Evolutionary conservation across 2,888 invertebrate genomes (phyloP), one percentile per base, ranked within the genome.

Genomic region (Caenorhabditis drosophilae): DNA sequence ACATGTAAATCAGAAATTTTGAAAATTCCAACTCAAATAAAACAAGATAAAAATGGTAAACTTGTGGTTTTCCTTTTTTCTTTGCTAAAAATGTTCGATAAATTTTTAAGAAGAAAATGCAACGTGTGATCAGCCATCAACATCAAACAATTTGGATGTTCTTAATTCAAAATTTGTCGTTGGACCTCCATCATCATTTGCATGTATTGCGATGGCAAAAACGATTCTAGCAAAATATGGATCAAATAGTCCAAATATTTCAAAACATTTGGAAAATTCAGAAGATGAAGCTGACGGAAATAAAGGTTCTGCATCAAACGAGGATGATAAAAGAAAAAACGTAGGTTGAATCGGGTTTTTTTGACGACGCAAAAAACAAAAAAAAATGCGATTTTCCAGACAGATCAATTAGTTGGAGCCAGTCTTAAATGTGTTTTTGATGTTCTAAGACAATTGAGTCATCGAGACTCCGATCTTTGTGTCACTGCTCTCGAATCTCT

Each of bases 371-470:
- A 7, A 22, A 40, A 40, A 40, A 40, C 12, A 31, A 6, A 40
- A 40, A 6, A 20, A 6, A 18, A 42, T 42, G 23, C 6, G 26
- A 26, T 41, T 46, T 58, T 62, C 11, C 67, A 74, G 73, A 49
- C 61, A 1, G 70, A 74, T 23, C 70, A 71, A 45, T 45, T 81
- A n/a, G 86, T 87, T 50, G 85, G 85, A 4, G 82, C 87, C 47
- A 87, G 87, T 4, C 78, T 87, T 40, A 84, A 84, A 61, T 91
- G 92, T 69, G 91, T 97, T 4, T 94, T 96, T 85, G 91, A 93
- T 78, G 87, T 97, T 35, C 91, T 97, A 75, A 89, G 90, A 61
- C 93, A 94, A 84, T 91, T 94, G 52, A 88, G 92, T 61, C 88
- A 88, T 53, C 88, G 90, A 16, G 92, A 95, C 85, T 90, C 93